These are phyloP conservation scores for Ectemnius cavifrons DNA, from an alignment of 2,888 invertebrate genomes.

Conservation along the genomic window DNA sequence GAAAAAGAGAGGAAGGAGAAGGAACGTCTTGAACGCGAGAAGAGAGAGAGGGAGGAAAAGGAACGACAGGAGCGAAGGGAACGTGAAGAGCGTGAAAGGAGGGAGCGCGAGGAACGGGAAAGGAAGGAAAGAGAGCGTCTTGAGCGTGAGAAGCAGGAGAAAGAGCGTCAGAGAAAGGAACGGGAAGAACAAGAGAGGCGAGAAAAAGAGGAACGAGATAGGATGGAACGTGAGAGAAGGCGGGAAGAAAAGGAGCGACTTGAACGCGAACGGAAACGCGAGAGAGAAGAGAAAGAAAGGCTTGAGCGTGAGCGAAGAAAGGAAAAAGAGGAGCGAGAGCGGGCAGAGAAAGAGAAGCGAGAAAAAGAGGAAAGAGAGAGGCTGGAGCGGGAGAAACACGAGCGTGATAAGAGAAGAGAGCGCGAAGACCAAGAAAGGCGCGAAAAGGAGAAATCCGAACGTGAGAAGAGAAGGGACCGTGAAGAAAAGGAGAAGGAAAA, in stretches of 20 bases:
- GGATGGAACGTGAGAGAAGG: conserved; percentile 76
- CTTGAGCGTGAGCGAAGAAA: conserved; percentile 68
- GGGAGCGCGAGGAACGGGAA: conserved; percentile 68
- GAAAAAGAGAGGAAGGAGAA: conserved; percentile 74
- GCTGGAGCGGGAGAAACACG: conserved; percentile 72
- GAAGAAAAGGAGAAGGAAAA: conserved; percentile 74
- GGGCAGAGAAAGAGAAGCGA: conserved; percentile 67
- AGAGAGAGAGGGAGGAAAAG: conserved; percentile 65
- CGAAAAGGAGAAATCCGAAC: conserved; percentile 69
- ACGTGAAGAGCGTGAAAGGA: conserved; percentile 66
- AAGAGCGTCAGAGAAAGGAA: conserved; percentile 66
- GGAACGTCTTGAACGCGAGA: conserved; percentile 67
- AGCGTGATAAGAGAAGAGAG: conserved; percentile 71
- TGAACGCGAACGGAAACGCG: conserved; percentile 76
- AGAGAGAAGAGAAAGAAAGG: conserved; percentile 68
- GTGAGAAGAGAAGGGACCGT: conserved; percentile 77
- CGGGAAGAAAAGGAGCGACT: conserved; percentile 74
- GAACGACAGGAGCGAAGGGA: conserved; percentile 65
- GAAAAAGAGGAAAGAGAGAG: conserved; percentile 77
- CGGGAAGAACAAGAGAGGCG: conserved; percentile 69
- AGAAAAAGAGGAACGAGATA: conserved; percentile 75
- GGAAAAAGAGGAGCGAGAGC: conserved; percentile 72
- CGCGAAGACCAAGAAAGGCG: conserved; percentile 78
- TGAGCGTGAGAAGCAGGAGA: conserved; percentile 71
- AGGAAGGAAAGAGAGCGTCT: conserved; percentile 64